Evolutionary conservation across 53 echinoderm and acorn worm species (phyloP).

Genomic region (Echinometra lucunter): DNA sequence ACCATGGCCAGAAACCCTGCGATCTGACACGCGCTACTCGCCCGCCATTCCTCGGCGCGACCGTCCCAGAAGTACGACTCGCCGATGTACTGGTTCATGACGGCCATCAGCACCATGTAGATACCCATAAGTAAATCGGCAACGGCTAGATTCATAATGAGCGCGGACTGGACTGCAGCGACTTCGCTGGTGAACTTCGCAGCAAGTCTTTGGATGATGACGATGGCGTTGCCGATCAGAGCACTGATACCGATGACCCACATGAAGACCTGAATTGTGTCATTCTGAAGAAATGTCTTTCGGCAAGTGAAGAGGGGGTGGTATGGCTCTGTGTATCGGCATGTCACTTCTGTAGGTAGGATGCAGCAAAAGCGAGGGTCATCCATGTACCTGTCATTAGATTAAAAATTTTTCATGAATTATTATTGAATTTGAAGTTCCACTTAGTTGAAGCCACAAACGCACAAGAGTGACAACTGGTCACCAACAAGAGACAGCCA

Average conservation of each 20-base stretch:
- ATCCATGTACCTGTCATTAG: slow-evolving; percentile 59
- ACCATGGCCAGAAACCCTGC: slow-evolving; percentile 73
- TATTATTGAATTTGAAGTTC: background rate
- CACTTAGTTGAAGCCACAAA: too few relatives aligned
- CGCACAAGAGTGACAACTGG: too few relatives aligned
- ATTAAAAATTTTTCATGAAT: too few relatives aligned
- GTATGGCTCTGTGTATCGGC: slow-evolving; percentile 57
- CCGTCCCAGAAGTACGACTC: slow-evolving; percentile 62
- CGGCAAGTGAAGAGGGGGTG: slow-evolving; percentile 73
- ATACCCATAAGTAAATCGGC: slow-evolving; percentile 77
- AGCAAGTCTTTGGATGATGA: slow-evolving; percentile 42
- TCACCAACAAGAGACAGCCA: too few relatives aligned
- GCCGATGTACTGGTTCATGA: slow-evolving; percentile 69
- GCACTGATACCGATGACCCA: slow-evolving; percentile 78
- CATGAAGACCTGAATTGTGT: slow-evolving; percentile 60
- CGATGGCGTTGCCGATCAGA: slow-evolving; percentile 71
- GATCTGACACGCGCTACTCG: slow-evolving; percentile 64
- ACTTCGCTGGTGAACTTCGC: slow-evolving; percentile 48
- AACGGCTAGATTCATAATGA: slow-evolving; percentile 74
- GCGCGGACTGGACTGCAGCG: slow-evolving; percentile 66
- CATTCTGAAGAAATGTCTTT: slow-evolving; percentile 67
- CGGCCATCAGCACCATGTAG: slow-evolving; percentile 72
- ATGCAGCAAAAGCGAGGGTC: slow-evolving; percentile 75
- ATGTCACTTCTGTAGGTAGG: background rate
- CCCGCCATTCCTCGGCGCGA: slow-evolving; percentile 70